Evolutionary conservation across 1,140 invertebrate species (phyloP).

Genomic region (Achroia grisella): DNA sequence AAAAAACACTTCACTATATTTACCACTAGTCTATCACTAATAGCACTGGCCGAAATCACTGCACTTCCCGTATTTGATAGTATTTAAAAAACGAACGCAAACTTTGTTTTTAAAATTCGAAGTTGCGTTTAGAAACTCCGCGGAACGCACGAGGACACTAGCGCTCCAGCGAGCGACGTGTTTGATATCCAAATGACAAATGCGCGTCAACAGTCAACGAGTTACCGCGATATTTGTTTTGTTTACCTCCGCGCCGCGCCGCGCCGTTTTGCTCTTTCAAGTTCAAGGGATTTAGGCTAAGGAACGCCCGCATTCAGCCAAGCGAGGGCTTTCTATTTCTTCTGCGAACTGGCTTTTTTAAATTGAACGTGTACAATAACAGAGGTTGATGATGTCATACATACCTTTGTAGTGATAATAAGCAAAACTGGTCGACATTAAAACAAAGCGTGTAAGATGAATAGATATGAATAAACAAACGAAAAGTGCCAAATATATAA

Average conservation of each 20-base stretch:
- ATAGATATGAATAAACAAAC: too few relatives aligned
- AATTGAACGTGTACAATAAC: neutral
- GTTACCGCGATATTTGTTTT: slow-evolving; percentile 36
- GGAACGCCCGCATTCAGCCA: slow-evolving; percentile 5
- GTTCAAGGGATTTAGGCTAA: slow-evolving; percentile 57
- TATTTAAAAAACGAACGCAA: slow-evolving; percentile 15
- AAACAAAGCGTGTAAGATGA: slow-evolving; percentile 6
- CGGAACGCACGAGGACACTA: slow-evolving; percentile 24
- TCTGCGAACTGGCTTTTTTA: neutral
- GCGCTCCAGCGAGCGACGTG: slow-evolving; percentile 31
- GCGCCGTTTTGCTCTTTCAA: slow-evolving; percentile 48
- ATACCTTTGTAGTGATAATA: neutral
- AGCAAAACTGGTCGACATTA: too few relatives aligned
- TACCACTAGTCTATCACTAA: slow-evolving; percentile 15
- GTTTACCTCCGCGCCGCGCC: slow-evolving; percentile 49
- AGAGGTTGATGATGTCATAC: neutral
- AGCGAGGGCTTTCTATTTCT: slow-evolving; percentile 13
- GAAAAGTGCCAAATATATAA: too few relatives aligned
- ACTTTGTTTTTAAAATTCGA: slow-evolving; percentile 15
- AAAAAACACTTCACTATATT: slow-evolving; percentile 21
- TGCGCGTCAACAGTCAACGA: slow-evolving; percentile 62
- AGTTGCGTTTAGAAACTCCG: slow-evolving; percentile 18
- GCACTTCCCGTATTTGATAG: slow-evolving; percentile 8
- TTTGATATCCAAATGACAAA: slow-evolving; percentile 60
- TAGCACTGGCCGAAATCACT: slow-evolving; percentile 17